Conservation (phyloP, 2,113 vertebrate genomes). For the Atractosteus spatula region DNA sequence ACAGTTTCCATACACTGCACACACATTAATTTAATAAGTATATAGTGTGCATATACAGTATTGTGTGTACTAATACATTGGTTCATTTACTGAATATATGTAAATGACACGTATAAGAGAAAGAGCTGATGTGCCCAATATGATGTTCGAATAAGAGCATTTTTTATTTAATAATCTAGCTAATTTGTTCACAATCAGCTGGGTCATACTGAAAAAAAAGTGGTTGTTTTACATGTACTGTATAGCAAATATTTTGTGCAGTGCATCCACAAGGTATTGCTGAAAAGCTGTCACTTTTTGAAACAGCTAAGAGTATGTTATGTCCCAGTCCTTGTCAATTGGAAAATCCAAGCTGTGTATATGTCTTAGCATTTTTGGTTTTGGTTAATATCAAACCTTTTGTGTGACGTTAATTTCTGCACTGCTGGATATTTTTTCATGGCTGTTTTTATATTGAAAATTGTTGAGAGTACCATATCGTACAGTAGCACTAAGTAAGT, state of each 20-base stretch:
- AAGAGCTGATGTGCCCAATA: background rate
- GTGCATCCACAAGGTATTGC: background rate
- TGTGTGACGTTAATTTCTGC: too few relatives aligned
- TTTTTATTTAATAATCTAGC: too few relatives aligned
- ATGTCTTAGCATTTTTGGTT: too few relatives aligned
- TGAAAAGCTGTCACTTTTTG: background rate
- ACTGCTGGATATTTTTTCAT: too few relatives aligned
- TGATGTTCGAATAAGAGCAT: background rate
- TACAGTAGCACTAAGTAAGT: background rate
- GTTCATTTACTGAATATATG: too few relatives aligned
- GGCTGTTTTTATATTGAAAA: too few relatives aligned
- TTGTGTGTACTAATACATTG: too few relatives aligned
- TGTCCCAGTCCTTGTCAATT: background rate
- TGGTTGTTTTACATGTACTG: background rate
- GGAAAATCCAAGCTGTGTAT: background rate
- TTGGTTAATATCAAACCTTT: too few relatives aligned
- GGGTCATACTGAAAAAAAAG: background rate
- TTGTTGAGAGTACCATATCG: too few relatives aligned
- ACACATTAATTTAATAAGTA: background rate
- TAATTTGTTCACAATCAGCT: too few relatives aligned
- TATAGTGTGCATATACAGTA: too few relatives aligned
- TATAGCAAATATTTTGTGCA: background rate
- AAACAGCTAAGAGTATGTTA: background rate
- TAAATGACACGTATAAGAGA: background rate
- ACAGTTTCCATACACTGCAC: slow-evolving; percentile 14